phyloP scores from a whole-genome alignment of 2,113 vertebrate genomes.

The Amphilophus citrinellus region DNA sequence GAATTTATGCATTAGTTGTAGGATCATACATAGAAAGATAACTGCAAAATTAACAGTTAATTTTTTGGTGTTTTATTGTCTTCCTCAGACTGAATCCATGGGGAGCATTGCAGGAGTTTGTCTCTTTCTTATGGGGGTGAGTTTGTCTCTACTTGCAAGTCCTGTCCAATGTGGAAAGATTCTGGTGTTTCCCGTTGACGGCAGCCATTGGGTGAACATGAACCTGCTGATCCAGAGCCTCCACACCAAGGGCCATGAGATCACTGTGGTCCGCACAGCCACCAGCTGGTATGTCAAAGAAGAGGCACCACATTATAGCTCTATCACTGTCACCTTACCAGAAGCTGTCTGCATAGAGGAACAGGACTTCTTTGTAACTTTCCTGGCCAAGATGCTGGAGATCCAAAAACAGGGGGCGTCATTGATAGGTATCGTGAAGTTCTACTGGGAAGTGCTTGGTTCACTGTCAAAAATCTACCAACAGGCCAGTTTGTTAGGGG shows the following conservation, averaged over 20 bases:
- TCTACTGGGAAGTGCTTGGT: neutral
- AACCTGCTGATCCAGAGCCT: slow-evolving; percentile 81
- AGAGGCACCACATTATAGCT: slow-evolving; percentile 59
- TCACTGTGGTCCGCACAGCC: slow-evolving; percentile 78
- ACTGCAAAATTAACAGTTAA: too few relatives aligned
- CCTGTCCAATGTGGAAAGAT: slow-evolving; percentile 74
- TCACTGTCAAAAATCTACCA: slow-evolving; percentile 14
- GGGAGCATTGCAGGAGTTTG: neutral
- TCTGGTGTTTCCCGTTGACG: slow-evolving; percentile 83
- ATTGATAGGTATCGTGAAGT: slow-evolving; percentile 22
- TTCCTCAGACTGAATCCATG: slow-evolving; percentile 49
- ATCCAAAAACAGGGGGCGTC: neutral
- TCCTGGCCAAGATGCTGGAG: slow-evolving; percentile 61
- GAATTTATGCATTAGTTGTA: neutral
- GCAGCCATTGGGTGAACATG: slow-evolving; percentile 87
- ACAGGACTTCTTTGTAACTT: slow-evolving; percentile 74
- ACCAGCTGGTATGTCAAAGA: slow-evolving; percentile 79
- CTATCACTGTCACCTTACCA: slow-evolving; percentile 53
- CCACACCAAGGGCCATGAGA: slow-evolving; percentile 76
- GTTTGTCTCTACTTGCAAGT: slow-evolving; percentile 20
- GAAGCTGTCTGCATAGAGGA: slow-evolving; percentile 65
- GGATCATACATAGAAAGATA: neutral
- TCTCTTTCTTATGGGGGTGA: slow-evolving; percentile 39
- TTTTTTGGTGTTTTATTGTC: neutral
- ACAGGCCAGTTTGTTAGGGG: slow-evolving; percentile 65